Conservation (phyloP, 2,888 invertebrate genomes). For the Xanthorhoe spadicearia region DNA sequence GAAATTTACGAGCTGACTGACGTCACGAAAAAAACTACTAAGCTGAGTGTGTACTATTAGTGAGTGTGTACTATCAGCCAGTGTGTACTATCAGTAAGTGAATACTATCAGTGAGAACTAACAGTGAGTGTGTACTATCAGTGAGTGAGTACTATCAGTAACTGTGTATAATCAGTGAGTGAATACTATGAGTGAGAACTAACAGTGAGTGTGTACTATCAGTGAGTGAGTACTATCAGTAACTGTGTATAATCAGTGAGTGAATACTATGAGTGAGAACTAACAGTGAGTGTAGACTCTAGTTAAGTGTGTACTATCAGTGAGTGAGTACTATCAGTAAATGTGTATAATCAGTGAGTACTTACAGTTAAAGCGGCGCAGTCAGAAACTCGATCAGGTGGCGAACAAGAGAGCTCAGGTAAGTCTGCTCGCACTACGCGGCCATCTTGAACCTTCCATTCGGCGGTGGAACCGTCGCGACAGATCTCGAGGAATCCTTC, state of each 20-base stretch:
- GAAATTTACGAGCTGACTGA: neutral
- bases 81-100: neutral
- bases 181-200: neutral
- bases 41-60: conserved; percentile 53
- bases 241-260: neutral
- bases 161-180: neutral
- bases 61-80: neutral
- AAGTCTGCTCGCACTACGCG: conserved; percentile 81
- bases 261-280: neutral
- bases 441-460: conserved; percentile 85
- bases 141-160: neutral
- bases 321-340: neutral
- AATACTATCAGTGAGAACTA: conserved; percentile 35
- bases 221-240: neutral
- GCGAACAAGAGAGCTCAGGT: conserved; percentile 86
- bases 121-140: conserved; percentile 55
- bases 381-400: conserved; percentile 77
- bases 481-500: conserved; percentile 84
- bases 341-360: conserved; percentile 13
- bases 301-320: neutral
- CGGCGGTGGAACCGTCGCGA: conserved; percentile 85
- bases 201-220: conserved; percentile 32
- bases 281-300: neutral
- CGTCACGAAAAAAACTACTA: conserved; percentile 56
- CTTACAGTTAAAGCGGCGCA: conserved; percentile 62